Base-by-base conservation (phyloP, 2,113 vertebrate genomes). In the Chloebia gouldiae region DNA sequence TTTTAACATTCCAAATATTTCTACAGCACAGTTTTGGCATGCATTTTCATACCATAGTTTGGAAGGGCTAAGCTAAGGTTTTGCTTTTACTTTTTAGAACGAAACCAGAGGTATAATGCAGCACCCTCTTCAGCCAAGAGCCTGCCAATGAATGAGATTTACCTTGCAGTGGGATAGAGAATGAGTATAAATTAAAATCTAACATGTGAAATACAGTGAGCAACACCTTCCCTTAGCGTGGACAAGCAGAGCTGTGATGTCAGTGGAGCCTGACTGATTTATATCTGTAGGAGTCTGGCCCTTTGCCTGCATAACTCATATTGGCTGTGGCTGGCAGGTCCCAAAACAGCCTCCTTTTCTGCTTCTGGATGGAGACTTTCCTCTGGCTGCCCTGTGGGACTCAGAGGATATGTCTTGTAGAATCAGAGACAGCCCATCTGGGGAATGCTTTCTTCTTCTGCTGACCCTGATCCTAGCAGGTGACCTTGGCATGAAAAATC, bases 1-100 rank as follows among this genome's bases (percentile, higher is more conserved):
- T 93, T 94, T 94, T 96, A 96, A 78, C 83, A 80, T 76, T 93
- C 66, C 54, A 76, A 68, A 63, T 92, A 91, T 92, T 95, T 89
- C 84, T 45, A 83, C 53, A 49, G 76, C 37, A 23, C 31, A 44
- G 47, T 81, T 93, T 92, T 72, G 91, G 73, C 71, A 69, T 27
- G 45, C 9, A 30, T 85, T 92, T 96, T 82, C 42, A 56, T 45
- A 40, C 72, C 2, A 0, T 65, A 54, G 68, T 56, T 93, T 65
- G 54, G 51, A 92, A 95, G 17, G 45, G 20, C 70, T 40, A 66
- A 27, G n/a, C 63, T 80, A 65, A 87, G n/a, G 47, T 88, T 88
- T 92, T 82, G 45, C 37, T 90, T 92, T 90, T 92, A 13, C 23
- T 93, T 90, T 93, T 86, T 50, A 57, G 71, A 93, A 69, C 30